Conservation (phyloP, 2,113 vertebrate genomes). For the Lamprotornis superbus region DNA sequence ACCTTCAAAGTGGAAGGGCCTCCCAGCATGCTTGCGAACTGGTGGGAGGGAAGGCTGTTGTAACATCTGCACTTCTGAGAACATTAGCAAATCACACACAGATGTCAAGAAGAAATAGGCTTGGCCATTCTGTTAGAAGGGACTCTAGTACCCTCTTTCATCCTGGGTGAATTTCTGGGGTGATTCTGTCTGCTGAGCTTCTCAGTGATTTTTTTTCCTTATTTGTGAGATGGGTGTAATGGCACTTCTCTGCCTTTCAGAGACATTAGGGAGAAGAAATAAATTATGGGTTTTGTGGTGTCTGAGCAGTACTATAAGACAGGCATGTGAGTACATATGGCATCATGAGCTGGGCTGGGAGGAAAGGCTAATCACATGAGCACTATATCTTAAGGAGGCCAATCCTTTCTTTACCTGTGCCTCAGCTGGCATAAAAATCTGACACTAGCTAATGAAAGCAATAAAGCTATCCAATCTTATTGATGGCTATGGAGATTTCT, state of each 20-base stretch:
- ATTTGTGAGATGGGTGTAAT: not conserved
- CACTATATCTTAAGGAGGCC: not conserved
- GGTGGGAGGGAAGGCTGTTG: not conserved
- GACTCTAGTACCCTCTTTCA: not conserved
- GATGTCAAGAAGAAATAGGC: not conserved
- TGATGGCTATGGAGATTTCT: constrained; percentile 26
- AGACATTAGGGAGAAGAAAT: not conserved
- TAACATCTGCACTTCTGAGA: constrained; percentile 19
- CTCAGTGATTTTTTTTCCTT: not conserved
- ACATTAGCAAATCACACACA: constrained; percentile 12
- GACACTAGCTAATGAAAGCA: constrained; percentile 33
- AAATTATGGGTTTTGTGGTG: not conserved
- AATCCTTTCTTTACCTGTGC: not conserved
- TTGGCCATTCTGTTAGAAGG: not conserved
- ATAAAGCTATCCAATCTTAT: constrained; percentile 31
- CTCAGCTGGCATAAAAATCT: constrained; percentile 43
- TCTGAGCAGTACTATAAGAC: not conserved
- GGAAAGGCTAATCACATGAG: constrained; percentile 43
- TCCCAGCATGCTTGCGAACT: not conserved
- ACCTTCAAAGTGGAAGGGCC: constrained; percentile 26
- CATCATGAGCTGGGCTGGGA: not conserved
- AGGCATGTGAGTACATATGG: not conserved
- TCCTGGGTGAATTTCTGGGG: not conserved
- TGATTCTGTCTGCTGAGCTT: not conserved
- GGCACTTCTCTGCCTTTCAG: not conserved